These are phyloP conservation scores for Lepus europaeus DNA, from an alignment of 2,113 vertebrate genomes.

Conservation along the genomic window DNA sequence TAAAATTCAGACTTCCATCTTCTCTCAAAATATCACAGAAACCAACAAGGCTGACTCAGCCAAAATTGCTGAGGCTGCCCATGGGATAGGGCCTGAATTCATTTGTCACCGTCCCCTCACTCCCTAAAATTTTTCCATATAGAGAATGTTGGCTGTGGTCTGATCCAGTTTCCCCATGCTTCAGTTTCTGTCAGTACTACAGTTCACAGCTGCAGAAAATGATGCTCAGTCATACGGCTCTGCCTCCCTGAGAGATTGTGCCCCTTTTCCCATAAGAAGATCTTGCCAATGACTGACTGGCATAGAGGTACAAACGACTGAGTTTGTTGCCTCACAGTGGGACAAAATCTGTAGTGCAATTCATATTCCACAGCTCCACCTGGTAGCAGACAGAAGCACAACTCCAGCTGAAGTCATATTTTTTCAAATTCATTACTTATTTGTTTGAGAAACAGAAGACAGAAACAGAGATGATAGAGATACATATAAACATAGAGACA, in stretches of 20 bases:
- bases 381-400: not conserved
- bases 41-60: not conserved
- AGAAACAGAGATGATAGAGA: too few species aligned
- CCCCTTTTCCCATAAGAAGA: not conserved
- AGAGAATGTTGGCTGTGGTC: not conserved
- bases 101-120: not conserved
- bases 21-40: slow-evolving; percentile 7
- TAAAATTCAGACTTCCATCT: not conserved
- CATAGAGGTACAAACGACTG: not conserved
- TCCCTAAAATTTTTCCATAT: not conserved
- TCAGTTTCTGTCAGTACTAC: not conserved
- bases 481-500: too few species aligned
- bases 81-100: not conserved
- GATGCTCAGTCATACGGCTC: not conserved
- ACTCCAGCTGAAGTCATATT: not conserved
- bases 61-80: not conserved
- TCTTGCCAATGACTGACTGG: not conserved
- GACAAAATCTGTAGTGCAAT: not conserved
- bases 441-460: too few species aligned
- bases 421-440: too few species aligned
- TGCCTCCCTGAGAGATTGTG: not conserved
- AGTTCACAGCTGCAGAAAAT: not conserved
- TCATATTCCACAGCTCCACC: not conserved
- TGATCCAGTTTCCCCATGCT: fast-evolving
- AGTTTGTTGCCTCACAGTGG: not conserved